Conservation (phyloP, 2,888 invertebrate species). For the Eupelmus urozonus region DNA sequence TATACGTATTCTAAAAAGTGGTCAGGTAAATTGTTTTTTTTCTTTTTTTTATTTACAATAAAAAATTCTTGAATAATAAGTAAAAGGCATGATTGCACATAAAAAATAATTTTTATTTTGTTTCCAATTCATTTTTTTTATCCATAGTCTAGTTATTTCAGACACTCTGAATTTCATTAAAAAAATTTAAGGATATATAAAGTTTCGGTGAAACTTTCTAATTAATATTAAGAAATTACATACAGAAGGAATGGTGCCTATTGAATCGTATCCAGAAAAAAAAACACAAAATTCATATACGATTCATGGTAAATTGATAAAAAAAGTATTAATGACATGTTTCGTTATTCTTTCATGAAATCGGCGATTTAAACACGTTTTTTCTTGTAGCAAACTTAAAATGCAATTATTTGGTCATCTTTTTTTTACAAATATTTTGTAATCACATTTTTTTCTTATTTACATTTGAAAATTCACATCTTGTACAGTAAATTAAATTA, state of each 20-base stretch:
- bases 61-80: slow-evolving; percentile 15
- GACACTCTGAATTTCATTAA: slow-evolving; percentile 17
- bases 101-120: slow-evolving; percentile 40
- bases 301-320: slow-evolving; percentile 18
- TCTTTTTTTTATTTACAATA: slow-evolving; percentile 32
- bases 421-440: not conserved
- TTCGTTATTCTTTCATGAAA: slow-evolving; percentile 36
- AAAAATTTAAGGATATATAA: slow-evolving; percentile 25
- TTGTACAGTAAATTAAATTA: too few species aligned
- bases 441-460: not conserved
- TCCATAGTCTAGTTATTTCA: slow-evolving; percentile 22
- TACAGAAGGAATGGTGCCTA: slow-evolving; percentile 37
- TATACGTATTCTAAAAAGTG: too few species aligned
- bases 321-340: slow-evolving; percentile 21
- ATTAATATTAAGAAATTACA: slow-evolving; percentile 34
- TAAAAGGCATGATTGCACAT: slow-evolving; percentile 39
- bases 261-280: slow-evolving; percentile 33
- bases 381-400: slow-evolving; percentile 16
- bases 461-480: not conserved
- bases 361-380: slow-evolving; percentile 7
- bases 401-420: slow-evolving; percentile 10
- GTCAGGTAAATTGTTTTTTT: too few species aligned
- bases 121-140: slow-evolving; percentile 39
- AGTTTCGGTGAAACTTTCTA: slow-evolving; percentile 14
- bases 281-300: slow-evolving; percentile 17